Evolutionary conservation across 2,888 invertebrate genomes (phyloP).

Genomic region (Petrolisthes cinctipes): DNA sequence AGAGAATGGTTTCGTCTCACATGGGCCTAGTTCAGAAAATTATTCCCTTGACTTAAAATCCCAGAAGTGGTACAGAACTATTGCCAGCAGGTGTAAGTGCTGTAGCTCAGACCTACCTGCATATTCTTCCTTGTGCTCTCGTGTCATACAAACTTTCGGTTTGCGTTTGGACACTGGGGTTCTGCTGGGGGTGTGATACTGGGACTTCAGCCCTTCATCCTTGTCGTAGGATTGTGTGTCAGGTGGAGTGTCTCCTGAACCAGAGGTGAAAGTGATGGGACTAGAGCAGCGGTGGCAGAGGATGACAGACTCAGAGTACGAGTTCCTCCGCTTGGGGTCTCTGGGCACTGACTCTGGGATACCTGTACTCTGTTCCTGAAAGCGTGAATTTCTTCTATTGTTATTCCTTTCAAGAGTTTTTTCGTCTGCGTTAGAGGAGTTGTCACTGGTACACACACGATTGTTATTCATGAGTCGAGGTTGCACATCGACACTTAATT

Average conservation of each 20-base stretch:
- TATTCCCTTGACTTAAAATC: too few relatives aligned
- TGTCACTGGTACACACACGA: not conserved
- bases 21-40: too few relatives aligned
- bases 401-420: not conserved
- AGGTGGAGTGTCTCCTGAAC: too few relatives aligned
- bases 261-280: too few relatives aligned
- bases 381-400: not conserved
- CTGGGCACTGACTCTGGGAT: not conserved
- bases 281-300: conserved; percentile 39
- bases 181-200: not conserved
- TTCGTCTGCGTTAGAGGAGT: not conserved
- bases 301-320: not conserved
- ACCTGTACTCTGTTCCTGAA: not conserved
- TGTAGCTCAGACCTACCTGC: not conserved
- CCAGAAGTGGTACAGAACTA: too few relatives aligned
- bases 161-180: not conserved
- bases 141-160: not conserved
- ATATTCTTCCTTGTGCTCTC: not conserved
- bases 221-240: too few relatives aligned
- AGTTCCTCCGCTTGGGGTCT: not conserved
- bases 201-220: not conserved
- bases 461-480: too few relatives aligned
- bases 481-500: too few relatives aligned
- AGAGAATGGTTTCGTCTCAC: too few relatives aligned
- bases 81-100: too few relatives aligned